A percentile compares a stretch with the other conserved stretches of the same genome.
Conservation (phyloP, 2,797 vertebrate species). For the Sparidentex hasta region DNA sequence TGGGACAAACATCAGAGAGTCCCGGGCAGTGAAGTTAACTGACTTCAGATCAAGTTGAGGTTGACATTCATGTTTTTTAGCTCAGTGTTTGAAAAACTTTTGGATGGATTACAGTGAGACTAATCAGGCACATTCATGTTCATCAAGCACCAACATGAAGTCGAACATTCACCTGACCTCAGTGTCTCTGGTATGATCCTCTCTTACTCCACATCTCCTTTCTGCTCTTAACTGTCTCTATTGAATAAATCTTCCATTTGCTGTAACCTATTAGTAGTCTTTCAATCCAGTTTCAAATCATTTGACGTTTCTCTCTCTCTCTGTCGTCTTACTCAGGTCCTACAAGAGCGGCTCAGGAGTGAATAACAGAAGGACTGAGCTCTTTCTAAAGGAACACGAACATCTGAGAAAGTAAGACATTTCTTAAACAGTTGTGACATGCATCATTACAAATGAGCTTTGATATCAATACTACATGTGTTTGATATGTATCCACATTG, state of each 20-base stretch:
- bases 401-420: slow-evolving; percentile 91
- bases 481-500: too few species aligned
- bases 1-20: too few species aligned
- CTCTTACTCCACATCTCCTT: background rate
- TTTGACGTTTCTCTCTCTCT: slow-evolving; percentile 8
- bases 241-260: background rate
- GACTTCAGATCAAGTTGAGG: too few species aligned
- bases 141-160: too few species aligned
- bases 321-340: slow-evolving; percentile 79
- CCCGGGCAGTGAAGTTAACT: too few species aligned
- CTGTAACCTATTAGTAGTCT: background rate
- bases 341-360: slow-evolving; percentile 92
- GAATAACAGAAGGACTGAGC: slow-evolving; percentile 93
- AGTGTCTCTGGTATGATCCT: background rate
- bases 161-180: too few species aligned
- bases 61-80: too few species aligned
- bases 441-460: too few species aligned
- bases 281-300: background rate
- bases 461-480: too few species aligned
- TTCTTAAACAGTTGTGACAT: background rate
- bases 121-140: too few species aligned
- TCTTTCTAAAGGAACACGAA: slow-evolving; percentile 94
- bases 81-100: too few species aligned
- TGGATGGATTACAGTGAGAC: too few species aligned
- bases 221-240: background rate